phyloP scores from a whole-genome alignment of 1,140 invertebrate genomes.

The Leucophenga varia region DNA sequence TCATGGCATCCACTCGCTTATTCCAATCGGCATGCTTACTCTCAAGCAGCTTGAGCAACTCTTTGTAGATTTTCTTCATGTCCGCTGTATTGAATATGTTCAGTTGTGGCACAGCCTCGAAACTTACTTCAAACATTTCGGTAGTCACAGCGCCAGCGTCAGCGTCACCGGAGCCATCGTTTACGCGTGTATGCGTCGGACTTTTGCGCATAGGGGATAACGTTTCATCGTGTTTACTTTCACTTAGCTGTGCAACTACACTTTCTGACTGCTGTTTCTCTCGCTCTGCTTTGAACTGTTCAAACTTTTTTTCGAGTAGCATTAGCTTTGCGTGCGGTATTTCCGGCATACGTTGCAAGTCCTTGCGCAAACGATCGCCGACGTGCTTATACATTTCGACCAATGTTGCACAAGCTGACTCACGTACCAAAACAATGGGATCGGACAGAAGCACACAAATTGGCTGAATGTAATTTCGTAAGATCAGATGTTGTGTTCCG shows the following conservation, averaged over 20 bases:
- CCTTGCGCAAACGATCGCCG: slow-evolving; percentile 81
- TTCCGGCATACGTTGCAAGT: slow-evolving; percentile 81
- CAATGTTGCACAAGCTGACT: slow-evolving; percentile 80
- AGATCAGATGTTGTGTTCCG: slow-evolving; percentile 76
- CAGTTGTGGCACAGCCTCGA: slow-evolving; percentile 80
- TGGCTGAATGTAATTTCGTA: slow-evolving; percentile 79
- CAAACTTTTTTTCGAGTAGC: slow-evolving; percentile 79
- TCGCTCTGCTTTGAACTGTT: slow-evolving; percentile 78
- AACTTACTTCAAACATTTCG: slow-evolving; percentile 81
- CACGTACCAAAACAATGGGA: slow-evolving; percentile 83
- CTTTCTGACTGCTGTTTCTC: slow-evolving; percentile 70
- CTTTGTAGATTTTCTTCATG: slow-evolving; percentile 78
- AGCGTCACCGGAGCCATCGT: slow-evolving; percentile 49
- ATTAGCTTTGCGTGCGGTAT: slow-evolving; percentile 81
- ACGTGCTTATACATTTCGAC: slow-evolving; percentile 92
- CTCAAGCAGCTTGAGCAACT: slow-evolving; percentile 73
- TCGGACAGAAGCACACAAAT: slow-evolving; percentile 84
- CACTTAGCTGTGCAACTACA: slow-evolving; percentile 5
- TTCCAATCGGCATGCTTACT: slow-evolving; percentile 90
- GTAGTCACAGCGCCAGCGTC: slow-evolving; percentile 88
- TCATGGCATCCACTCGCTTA: slow-evolving; percentile 85
- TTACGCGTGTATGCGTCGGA: too few species aligned
- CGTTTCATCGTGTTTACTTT: slow-evolving; percentile 34
- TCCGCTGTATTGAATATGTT: slow-evolving; percentile 83
- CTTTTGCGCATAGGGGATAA: slow-evolving; percentile 27